Evolutionary conservation across 2,888 invertebrate species (phyloP).

Genomic region (Torymus tubicola): DNA sequence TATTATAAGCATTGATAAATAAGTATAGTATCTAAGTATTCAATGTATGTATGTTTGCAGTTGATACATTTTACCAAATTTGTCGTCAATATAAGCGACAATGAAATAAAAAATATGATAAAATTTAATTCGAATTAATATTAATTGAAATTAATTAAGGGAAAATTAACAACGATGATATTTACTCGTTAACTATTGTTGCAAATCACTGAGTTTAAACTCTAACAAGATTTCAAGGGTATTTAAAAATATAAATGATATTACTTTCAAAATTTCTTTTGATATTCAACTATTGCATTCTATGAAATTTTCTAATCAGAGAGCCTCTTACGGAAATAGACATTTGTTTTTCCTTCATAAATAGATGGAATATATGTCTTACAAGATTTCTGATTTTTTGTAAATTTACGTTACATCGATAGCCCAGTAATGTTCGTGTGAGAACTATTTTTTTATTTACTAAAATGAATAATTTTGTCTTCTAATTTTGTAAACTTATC

Average conservation of each 20-base stretch:
- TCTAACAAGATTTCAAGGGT: background rate
- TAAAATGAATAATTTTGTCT: constrained; percentile 16
- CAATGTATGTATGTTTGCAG: too few relatives aligned
- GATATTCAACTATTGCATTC: background rate
- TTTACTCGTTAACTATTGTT: background rate
- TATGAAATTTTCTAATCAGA: constrained; percentile 39
- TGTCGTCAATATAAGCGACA: too few relatives aligned
- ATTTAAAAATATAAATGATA: too few relatives aligned
- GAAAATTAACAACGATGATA: background rate
- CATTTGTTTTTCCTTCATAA: constrained; percentile 15
- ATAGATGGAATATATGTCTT: constrained; percentile 35
- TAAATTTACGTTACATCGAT: constrained; percentile 41
- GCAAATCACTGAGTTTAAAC: background rate
- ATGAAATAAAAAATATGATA: too few relatives aligned
- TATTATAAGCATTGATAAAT: background rate
- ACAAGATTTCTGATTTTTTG: constrained; percentile 22
- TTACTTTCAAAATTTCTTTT: too few relatives aligned
- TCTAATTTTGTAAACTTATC: constrained; percentile 46
- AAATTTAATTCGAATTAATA: too few relatives aligned
- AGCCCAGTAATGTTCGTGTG: constrained; percentile 32
- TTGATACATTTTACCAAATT: too few relatives aligned
- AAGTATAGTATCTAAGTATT: too few relatives aligned
- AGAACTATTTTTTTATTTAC: constrained; percentile 47
- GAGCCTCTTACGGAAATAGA: constrained; percentile 16
- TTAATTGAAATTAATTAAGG: background rate